These are phyloP conservation scores for Venustaconcha ellipsiformis DNA, from an alignment of 1,140 invertebrate genomes.

Conservation along the genomic window DNA sequence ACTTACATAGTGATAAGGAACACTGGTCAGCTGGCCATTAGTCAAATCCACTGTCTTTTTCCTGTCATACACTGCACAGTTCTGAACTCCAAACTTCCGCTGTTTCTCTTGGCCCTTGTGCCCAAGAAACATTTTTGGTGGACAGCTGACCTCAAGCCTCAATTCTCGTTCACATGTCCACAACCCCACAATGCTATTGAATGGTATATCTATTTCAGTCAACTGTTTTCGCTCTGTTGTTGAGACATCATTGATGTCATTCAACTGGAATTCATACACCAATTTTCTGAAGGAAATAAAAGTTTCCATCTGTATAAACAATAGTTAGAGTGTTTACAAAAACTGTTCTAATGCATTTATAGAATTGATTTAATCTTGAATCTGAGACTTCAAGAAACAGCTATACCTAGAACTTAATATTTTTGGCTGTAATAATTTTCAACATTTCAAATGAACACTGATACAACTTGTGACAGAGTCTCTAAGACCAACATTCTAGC, in stretches of 20 bases:
- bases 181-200: constrained; percentile 7
- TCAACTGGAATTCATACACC: constrained; percentile 26
- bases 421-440: too few species aligned
- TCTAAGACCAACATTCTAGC: too few species aligned
- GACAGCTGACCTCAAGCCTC: constrained; percentile 18
- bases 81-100: neutral
- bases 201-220: constrained; percentile 15
- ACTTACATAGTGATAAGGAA: constrained; percentile 24
- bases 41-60: constrained; percentile 11
- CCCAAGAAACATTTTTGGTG: constrained; percentile 19
- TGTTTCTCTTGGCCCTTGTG: constrained; percentile 1
- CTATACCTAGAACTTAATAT: too few species aligned
- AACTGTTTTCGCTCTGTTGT: neutral
- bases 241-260: neutral
- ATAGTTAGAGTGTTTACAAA: too few species aligned
- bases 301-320: neutral
- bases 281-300: constrained; percentile 6
- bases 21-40: constrained; percentile 6
- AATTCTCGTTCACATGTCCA: constrained; percentile 21
- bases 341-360: too few species aligned
- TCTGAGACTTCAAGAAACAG: too few species aligned
- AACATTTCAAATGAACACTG: too few species aligned
- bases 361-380: too few species aligned
- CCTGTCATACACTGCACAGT: constrained; percentile 7
- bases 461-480: too few species aligned